Evolutionary conservation across 2,888 invertebrate species (phyloP), one percentile per base, ranked within the genome.

Genomic region (Octodonta nipae): DNA sequence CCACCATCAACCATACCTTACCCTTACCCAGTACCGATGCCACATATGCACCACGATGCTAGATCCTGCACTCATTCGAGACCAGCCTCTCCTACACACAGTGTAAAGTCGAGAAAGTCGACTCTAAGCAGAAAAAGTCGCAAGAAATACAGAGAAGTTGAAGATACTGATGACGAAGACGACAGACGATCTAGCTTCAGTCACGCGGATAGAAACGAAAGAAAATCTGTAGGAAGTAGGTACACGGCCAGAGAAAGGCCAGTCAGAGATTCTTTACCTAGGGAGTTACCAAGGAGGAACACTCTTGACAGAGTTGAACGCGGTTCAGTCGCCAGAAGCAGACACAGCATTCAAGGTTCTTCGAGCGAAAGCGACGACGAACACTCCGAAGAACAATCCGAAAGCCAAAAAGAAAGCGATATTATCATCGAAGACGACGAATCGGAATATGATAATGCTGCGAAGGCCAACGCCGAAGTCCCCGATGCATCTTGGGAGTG

Each of bases 401-500:
- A 29, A 5, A 49, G 47, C 34, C 47, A 44, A 33, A 47, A 43
- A 28, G 45, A 47, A 13, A 35, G 46, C 11, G 35, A 47, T 10
- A 33, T 45, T 7, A 49, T 50, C 29, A 51, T 51, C 28, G 53
- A 52, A 37, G 52, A 50, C 26, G 52, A 49, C 30, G 53, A 49
- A 30, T 39, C 44, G 14, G 43, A 40, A 33, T 40, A 56, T n/a
- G 60, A 61, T 29, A 37, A 40, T 11, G 37, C 43, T 13, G 38
- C 43, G 6, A 29, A 29, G 5, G 22, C 30, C 7, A 26, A 26
- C 8, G 13, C 20, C 4, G 30, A 30, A 7, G 65, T 70, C 8
- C 73, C 75, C 0, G 63, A 58, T 22, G 63, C 70, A 8, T 65
- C 71, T 33, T 91, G 89, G 89, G 76, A 83, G 42, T 91, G 89